Evolutionary conservation across 2,888 invertebrate genomes (phyloP).

Genomic region (Teleogryllus oceanicus): DNA sequence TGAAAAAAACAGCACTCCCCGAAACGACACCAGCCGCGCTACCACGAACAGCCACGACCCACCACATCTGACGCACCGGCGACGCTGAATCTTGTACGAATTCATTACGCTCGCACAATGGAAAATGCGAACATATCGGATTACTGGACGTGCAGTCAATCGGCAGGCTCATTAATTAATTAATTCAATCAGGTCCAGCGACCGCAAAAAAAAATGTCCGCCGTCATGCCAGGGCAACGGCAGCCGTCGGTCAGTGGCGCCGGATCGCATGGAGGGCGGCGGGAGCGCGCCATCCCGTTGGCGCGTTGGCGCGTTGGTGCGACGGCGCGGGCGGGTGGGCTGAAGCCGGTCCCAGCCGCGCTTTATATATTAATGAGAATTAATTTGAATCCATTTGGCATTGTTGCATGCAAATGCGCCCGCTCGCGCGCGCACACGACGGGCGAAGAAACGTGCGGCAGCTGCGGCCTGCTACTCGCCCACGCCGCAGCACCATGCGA

Average conservation of each 20-base stretch:
- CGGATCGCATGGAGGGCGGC: no score
- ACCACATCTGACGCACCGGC: not conserved
- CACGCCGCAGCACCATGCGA: not conserved
- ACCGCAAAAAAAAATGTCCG: not conserved
- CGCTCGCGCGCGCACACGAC: not conserved
- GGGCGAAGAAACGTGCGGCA: not conserved
- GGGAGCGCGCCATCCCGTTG: no score
- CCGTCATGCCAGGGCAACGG: not conserved
- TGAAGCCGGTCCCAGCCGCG: not conserved
- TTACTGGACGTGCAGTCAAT: not conserved
- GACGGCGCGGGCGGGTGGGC: no score
- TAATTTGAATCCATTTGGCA: not conserved
- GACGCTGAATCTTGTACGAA: not conserved
- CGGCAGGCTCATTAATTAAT: not conserved
- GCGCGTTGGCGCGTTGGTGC: no score
- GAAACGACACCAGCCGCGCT: no score
- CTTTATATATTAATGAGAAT: slow-evolving; percentile 9
- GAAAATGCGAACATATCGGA: not conserved
- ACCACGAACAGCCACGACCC: not conserved
- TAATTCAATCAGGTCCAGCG: not conserved
- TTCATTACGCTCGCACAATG: not conserved
- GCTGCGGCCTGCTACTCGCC: not conserved
- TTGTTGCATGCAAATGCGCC: not conserved
- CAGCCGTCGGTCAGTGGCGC: no score
- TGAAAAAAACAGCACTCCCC: not conserved